Evolutionary conservation across 2,888 invertebrate genomes (phyloP).

Genomic region (Boloria selene): DNA sequence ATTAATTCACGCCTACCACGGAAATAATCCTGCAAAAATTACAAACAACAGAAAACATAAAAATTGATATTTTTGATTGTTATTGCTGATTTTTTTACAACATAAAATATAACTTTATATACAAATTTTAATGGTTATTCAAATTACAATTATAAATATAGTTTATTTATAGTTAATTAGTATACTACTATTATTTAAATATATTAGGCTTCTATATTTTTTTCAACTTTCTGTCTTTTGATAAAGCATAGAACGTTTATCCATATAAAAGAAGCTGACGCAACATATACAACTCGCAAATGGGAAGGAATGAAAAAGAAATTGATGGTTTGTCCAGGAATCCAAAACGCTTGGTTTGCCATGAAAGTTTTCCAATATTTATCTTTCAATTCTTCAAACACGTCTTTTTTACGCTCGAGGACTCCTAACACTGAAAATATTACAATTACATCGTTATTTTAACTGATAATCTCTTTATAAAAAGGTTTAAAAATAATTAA

Average conservation of each 20-base stretch:
- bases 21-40: too few relatives aligned
- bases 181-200: background rate
- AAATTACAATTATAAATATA: too few relatives aligned
- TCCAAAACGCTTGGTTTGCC: conserved; percentile 91
- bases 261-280: conserved; percentile 90
- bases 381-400: conserved; percentile 86
- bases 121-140: too few relatives aligned
- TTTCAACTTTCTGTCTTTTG: conserved; percentile 81
- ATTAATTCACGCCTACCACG: too few relatives aligned
- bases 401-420: conserved; percentile 86
- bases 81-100: too few relatives aligned
- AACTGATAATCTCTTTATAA: too few relatives aligned
- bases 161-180: background rate
- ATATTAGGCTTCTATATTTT: conserved; percentile 12
- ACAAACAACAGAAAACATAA: too few relatives aligned
- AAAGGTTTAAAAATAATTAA: too few relatives aligned
- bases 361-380: conserved; percentile 88
- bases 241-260: conserved; percentile 92
- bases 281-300: conserved; percentile 90
- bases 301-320: conserved; percentile 88
- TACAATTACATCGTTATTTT: too few relatives aligned
- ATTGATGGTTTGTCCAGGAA: conserved; percentile 90
- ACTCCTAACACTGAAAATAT: conserved; percentile 77
- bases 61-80: too few relatives aligned
- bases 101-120: too few relatives aligned